Evolutionary conservation across 2,888 invertebrate species (phyloP), one percentile per base, ranked within the genome.

Genomic region (Meteorus cinctellus): DNA sequence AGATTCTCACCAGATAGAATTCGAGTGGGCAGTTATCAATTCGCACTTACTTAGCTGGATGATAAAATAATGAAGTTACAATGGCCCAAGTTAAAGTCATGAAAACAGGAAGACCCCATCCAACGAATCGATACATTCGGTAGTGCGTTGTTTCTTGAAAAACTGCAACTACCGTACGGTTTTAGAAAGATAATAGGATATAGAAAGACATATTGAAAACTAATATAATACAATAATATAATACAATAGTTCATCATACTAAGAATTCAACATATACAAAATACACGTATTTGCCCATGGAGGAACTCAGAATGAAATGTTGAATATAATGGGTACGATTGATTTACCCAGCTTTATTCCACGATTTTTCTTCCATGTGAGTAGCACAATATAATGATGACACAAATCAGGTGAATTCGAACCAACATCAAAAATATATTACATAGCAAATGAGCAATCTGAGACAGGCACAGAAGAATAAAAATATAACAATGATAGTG

Each of bases 41-140:
- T 19, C 19, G 10, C 51, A 86, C 89, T 87, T 83, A 90, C 89
- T 89, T 90, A 69, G 90, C 89, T 81, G 91, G 89, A 87, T 91
- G 89, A 81, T 90, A 91, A 81, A 90, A 90, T 76, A 90, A 78
- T 0, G 92, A 92, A 0, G 93, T 95, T 36, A 93, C 91, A 4
- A 91, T 86, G 0, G 94, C 93, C 96, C 96, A 96, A 1, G 92
- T 87, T 0, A 91, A 85, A 0, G 95, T 95, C 90, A 95, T 91
- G 0, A 94, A 67, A 0, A 94, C 90, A 0, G 96, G 95, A 16
- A 92, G 88, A 4, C 94, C 93, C 96, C 96, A 96, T 0, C 96
- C 96, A 2, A 94, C 88, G 77, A 92, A 89, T 74, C 92, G 91
- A 83, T 93, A 93, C 12, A 92, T 84, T 66, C 92, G 92, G 85